A percentile compares a stretch with the other conserved stretches of the same genome.
phyloP scores from a whole-genome alignment of 1,140 invertebrate species.

The Asobara japonica region DNA sequence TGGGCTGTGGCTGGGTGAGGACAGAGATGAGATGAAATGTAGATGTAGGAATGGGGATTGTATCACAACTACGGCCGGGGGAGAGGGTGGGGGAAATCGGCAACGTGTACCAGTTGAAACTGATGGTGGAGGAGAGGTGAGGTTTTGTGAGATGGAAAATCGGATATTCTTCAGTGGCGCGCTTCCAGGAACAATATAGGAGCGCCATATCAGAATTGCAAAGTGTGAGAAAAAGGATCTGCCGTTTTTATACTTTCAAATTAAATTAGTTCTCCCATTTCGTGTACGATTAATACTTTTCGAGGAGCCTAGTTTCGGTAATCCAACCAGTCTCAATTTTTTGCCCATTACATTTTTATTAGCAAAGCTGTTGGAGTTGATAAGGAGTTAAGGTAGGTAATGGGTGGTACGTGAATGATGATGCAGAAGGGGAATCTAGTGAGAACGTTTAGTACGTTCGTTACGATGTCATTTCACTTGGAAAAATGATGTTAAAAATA shows the following conservation, averaged over 20 bases:
- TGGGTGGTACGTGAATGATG: too few relatives aligned
- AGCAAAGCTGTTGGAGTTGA: too few relatives aligned
- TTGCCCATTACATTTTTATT: constrained; percentile 24
- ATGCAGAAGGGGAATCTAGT: too few relatives aligned
- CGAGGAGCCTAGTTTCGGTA: constrained; percentile 42
- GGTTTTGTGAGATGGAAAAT: constrained; percentile 14
- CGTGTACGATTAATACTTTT: constrained; percentile 61
- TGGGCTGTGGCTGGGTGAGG: constrained; percentile 25
- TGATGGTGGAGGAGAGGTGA: constrained; percentile 44
- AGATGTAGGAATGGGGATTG: constrained; percentile 28
- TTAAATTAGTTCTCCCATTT: constrained; percentile 63
- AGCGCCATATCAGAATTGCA: constrained; percentile 57
- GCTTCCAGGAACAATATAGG: constrained; percentile 34
- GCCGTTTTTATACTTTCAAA: constrained; percentile 61
- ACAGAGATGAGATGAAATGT: constrained; percentile 25
- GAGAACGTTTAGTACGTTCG: too few relatives aligned
- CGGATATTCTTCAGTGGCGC: constrained; percentile 54
- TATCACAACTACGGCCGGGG: constrained; percentile 44
- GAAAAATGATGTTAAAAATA: too few relatives aligned
- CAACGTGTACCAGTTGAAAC: constrained; percentile 29
- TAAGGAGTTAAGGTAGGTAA: too few relatives aligned
- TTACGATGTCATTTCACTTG: too few relatives aligned
- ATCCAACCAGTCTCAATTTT: background rate
- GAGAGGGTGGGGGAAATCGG: background rate
- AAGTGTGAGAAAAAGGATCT: constrained; percentile 48